Evolutionary conservation across 2,113 vertebrate genomes (phyloP), one percentile per base, ranked within the genome.

Genomic region (Onychostoma macrolepis): DNA sequence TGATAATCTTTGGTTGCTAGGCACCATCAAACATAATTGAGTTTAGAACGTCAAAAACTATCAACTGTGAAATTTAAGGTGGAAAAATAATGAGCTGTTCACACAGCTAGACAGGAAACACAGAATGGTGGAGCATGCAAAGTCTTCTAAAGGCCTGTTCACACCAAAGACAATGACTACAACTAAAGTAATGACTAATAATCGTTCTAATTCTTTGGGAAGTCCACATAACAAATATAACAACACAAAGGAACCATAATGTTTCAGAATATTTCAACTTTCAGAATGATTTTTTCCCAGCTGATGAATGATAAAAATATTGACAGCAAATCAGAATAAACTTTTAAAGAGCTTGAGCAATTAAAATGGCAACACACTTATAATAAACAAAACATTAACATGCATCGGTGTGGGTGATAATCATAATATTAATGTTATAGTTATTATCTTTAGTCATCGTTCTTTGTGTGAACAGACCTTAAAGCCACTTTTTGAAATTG

Each of bases 1-100:
- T 83, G 6, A 83, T 71, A 21, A 83, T 71, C 26, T 67, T 21
- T 83, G 41, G 63, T 83, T 83, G 65, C 80, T 50, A 50, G 43
- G 80, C 17, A 24, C 63, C 63, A 82, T 67, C 61, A 67, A 65
- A 82, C n/a, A 53, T 65, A 83, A 71, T 36, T 71, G 13, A 71
- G 43, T 83, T 83, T n/a, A 71, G 15, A 8, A 45, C 11, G 77
- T 58, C 30, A 58, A 80, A 50, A 30, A 48, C 61, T 67, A 11
- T 48, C 26, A 67, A 28, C 43, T 53, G 15, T 48, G 76, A 53
- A 72, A 78, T 28, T 19, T 30, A 78, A 53, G 75, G 72, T 74
- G 71, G 17, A 3, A 33, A 30, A 30, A 30, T 53, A 78, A 48
- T 30, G 43, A 78, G 15, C 48, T 28, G 43, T 12, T 53, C 48